Evolutionary conservation across 2,888 invertebrate genomes (phyloP), one percentile per base, ranked within the genome.

Genomic region (Myathropa florea): DNA sequence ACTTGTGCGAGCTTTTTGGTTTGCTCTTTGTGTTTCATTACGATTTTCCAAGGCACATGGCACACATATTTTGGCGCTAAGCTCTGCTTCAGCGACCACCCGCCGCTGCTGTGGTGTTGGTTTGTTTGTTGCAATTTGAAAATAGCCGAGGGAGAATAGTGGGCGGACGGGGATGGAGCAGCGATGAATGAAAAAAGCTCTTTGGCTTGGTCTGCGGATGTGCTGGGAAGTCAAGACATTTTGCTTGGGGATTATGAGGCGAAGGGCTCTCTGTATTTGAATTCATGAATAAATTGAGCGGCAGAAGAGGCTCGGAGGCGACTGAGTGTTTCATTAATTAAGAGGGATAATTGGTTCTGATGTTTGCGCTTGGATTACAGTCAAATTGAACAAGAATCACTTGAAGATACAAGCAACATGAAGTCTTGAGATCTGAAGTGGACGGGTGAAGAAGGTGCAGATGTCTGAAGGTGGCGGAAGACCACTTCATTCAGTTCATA

Each of bases 1-100:
- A 84, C 77, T 77, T 81, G 81, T 63, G 1, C 33, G 72, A 78
- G 81, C 73, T 81, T 77, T 85, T 68, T n/a, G n/a, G n/a, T 18
- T 12, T 12, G 26, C n/a, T n/a, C n/a, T 28, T 30, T 24, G 26
- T 12, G 18, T 55, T 61, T 71, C 24, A 23, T 26, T 26, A 24
- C 59, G 72, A 65, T 71, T 77, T 83, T 61, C 72, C 77, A 24
- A 72, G 67, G 65, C 75, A 75, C 75, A 75, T 75, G 75, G 75
- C 46, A 46, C n/a, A 39, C 26, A 23, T n/a, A n/a, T 75, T 75
- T 75, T 59, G 65, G 75, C 75, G 75, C 59, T 46, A 39, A 75
- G 75, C 75, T 75, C 63, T 75, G 12, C 7, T n/a, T 18, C 39
- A 4, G 39, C 6, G 39, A 24, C 33, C 36, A 23, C 7, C 10